phyloP scores from a whole-genome alignment of 2,888 invertebrate species.

The Nymphalis polychloros region DNA sequence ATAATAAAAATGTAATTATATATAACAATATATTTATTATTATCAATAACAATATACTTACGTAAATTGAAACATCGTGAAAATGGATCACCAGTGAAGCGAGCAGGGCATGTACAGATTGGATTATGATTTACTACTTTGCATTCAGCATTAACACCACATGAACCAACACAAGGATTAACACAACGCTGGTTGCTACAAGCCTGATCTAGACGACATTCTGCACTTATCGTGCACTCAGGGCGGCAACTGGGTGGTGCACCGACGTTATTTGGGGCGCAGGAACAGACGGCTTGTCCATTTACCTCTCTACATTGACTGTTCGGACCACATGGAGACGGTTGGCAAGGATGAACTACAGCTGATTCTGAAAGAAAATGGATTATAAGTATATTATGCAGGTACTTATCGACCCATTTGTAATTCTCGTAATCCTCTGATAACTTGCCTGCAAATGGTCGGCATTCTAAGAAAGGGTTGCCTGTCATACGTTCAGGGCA shows the following conservation, averaged over 20 bases:
- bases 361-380: conserved; percentile 72
- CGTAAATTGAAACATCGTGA: conserved; percentile 81
- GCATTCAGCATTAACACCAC: conserved; percentile 87
- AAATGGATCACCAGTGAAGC: conserved; percentile 85
- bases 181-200: conserved; percentile 86
- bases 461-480: conserved; percentile 86
- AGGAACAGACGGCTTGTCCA: conserved; percentile 86
- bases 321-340: conserved; percentile 84
- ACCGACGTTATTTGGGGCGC: conserved; percentile 84
- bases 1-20: no score
- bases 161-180: conserved; percentile 88
- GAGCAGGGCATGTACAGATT: conserved; percentile 85
- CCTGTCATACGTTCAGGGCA: conserved; percentile 85
- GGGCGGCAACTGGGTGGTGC: conserved; percentile 86
- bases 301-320: conserved; percentile 83
- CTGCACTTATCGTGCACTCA: conserved; percentile 87
- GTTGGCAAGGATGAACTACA: conserved; percentile 82
- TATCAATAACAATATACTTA: conserved; percentile 55
- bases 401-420: not conserved
- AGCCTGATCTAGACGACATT: conserved; percentile 86
- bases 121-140: conserved; percentile 90
- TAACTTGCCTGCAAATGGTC: conserved; percentile 75
- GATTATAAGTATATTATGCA: not conserved
- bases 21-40: conserved; percentile 55
- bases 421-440: not conserved